Conservation (phyloP, 2,888 invertebrate genomes). For the Leptura quadrifasciata region DNA sequence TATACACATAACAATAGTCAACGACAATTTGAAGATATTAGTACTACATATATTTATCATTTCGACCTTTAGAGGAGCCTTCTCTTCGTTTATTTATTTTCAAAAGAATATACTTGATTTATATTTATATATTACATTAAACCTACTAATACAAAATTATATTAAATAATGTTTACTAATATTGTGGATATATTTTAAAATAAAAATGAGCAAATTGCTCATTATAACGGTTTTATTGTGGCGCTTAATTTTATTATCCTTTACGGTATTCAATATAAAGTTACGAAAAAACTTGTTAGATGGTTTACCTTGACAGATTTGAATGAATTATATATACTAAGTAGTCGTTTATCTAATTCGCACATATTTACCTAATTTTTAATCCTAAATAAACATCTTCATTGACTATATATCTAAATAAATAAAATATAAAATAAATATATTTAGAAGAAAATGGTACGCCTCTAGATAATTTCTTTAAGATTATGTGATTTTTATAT, state of each 20-base stretch:
- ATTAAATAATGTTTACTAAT: neutral
- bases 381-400: neutral
- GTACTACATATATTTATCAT: slow-evolving; percentile 18
- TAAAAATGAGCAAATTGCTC: neutral
- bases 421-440: neutral
- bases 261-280: neutral
- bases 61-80: slow-evolving; percentile 26
- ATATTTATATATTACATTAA: neutral
- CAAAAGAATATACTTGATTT: neutral
- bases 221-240: neutral
- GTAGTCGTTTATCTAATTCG: slow-evolving; percentile 5
- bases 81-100: slow-evolving; percentile 2
- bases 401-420: no score
- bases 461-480: neutral
- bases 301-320: slow-evolving; percentile 10
- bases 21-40: slow-evolving; percentile 22
- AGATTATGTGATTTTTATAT: neutral
- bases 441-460: neutral
- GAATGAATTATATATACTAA: neutral
- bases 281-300: neutral
- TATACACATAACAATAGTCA: slow-evolving; percentile 38
- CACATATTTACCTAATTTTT: neutral
- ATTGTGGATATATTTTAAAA: neutral
- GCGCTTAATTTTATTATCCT: slow-evolving; percentile 14
- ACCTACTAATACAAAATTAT: no score